Evolutionary conservation across 2,888 invertebrate species (phyloP).

Genomic region (Drosophila paucipuncta): DNA sequence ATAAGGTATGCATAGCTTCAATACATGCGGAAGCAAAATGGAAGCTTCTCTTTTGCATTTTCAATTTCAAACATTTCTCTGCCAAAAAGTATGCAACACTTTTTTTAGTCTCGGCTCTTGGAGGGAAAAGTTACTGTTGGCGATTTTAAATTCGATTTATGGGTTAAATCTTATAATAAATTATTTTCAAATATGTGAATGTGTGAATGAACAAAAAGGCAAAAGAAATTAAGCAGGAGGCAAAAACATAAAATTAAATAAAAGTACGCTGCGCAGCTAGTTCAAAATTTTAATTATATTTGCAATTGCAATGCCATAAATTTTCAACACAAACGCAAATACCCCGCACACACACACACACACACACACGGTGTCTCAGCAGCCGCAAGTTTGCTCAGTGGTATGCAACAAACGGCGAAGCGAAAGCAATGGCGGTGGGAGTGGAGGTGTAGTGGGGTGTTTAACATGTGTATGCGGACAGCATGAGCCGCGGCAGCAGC

Average conservation of each 20-base stretch:
- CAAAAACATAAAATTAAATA: conserved; percentile 51
- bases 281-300: conserved; percentile 80
- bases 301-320: conserved; percentile 80
- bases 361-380: conserved; percentile 19
- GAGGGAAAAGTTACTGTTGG: background rate
- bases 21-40: background rate
- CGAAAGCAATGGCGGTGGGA: background rate
- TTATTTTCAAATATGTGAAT: conserved; percentile 48
- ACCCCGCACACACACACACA: conserved; percentile 20
- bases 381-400: conserved; percentile 46
- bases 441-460: background rate
- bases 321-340: conserved; percentile 50
- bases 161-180: conserved; percentile 51
- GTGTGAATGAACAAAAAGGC: background rate
- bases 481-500: background rate
- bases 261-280: conserved; percentile 56
- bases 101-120: background rate
- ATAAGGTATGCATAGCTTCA: background rate
- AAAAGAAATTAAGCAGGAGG: conserved; percentile 11
- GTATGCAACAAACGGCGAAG: conserved; percentile 41
- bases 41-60: background rate
- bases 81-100: conserved; percentile 22
- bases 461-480: conserved; percentile 2
- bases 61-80: background rate
- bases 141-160: background rate